These are phyloP conservation scores for Augochlora pura DNA, from an alignment of 1,140 invertebrate species.

Conservation along the genomic window DNA sequence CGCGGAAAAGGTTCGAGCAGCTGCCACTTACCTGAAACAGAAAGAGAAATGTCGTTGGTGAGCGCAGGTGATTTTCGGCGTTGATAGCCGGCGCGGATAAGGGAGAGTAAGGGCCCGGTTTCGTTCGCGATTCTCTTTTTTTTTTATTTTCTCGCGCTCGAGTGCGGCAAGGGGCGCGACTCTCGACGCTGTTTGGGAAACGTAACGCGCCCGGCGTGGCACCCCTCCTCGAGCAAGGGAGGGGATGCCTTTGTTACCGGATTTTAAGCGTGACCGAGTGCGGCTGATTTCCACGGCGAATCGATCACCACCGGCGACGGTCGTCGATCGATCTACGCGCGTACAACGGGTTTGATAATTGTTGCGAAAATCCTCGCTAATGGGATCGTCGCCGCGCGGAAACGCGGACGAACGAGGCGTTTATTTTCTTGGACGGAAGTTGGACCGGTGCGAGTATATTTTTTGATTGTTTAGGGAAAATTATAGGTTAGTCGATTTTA, in stretches of 20 bases:
- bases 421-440: too few species aligned
- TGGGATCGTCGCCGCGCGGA: background rate
- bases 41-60: conserved; percentile 56
- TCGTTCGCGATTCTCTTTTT: conserved; percentile 29
- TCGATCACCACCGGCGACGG: conserved; percentile 5
- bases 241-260: conserved; percentile 22
- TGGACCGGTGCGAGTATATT: too few species aligned
- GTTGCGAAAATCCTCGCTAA: background rate
- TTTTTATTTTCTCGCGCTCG: background rate
- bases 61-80: conserved; percentile 43
- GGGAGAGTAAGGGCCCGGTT: conserved; percentile 9
- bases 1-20: conserved; percentile 40
- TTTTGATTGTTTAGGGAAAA: too few species aligned
- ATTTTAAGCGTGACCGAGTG: conserved; percentile 26
- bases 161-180: background rate
- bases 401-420: too few species aligned
- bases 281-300: conserved; percentile 23
- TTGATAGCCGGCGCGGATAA: conserved; percentile 24
- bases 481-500: too few species aligned
- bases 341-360: background rate
- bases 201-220: background rate
- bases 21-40: conserved; percentile 72
- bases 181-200: conserved; percentile 36
- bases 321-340: conserved; percentile 13
- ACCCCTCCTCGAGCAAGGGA: conserved; percentile 6